phyloP scores from a whole-genome alignment of 2,113 vertebrate species.

The Periophthalmus modestus region DNA sequence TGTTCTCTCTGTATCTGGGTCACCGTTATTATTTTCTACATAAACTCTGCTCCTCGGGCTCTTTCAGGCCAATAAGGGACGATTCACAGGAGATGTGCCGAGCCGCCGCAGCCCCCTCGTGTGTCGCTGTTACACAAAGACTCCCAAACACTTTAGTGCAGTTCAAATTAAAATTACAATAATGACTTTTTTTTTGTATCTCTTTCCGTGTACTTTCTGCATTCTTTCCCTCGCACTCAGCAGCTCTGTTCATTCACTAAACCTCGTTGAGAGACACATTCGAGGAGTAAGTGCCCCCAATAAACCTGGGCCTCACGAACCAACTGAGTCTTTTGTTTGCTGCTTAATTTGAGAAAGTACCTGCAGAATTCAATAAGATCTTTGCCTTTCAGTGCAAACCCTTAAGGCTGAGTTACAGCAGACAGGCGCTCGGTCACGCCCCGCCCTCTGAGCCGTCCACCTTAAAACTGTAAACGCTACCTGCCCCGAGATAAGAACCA shows the following conservation, averaged over 20 bases:
- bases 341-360: not conserved
- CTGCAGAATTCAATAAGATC: not conserved
- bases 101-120: not conserved
- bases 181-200: not conserved
- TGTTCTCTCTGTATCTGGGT: slow-evolving; percentile 37
- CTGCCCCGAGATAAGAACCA: slow-evolving; percentile 1
- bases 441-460: slow-evolving; percentile 2
- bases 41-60: slow-evolving; percentile 24
- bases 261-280: too few relatives aligned
- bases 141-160: not conserved
- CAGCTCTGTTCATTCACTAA: too few relatives aligned
- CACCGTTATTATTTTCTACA: slow-evolving; percentile 32
- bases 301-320: not conserved
- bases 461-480: slow-evolving; percentile 31
- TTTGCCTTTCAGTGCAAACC: not conserved
- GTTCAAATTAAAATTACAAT: not conserved
- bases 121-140: not conserved
- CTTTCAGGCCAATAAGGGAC: not conserved
- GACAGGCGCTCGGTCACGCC: slow-evolving; percentile 5
- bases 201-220: too few relatives aligned
- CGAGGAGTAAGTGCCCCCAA: not conserved
- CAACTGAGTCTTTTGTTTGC: not conserved
- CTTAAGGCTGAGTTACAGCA: too few relatives aligned
- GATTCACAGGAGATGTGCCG: not conserved
- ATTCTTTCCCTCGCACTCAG: not conserved